Conservation (phyloP, 2,113 vertebrate species). For the Callaeas wilsoni region DNA sequence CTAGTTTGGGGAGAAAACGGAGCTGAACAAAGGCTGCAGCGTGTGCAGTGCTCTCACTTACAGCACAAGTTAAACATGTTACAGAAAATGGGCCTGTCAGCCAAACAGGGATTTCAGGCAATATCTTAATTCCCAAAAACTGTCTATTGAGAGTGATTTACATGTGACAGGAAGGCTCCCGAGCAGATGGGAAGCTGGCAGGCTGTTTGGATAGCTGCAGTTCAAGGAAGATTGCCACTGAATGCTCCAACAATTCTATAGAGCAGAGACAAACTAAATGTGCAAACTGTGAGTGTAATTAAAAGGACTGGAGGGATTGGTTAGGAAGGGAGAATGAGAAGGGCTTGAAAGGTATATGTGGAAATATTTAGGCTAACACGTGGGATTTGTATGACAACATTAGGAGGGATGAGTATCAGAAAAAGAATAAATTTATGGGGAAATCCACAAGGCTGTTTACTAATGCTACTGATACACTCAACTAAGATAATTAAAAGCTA, state of each 20-base stretch:
- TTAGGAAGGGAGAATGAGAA: not conserved
- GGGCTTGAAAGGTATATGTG: not conserved
- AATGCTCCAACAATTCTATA: not conserved
- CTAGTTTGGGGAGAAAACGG: rapidly evolving
- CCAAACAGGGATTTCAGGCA: not conserved
- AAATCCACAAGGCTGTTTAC: slow-evolving; percentile 1
- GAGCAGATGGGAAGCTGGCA: slow-evolving; percentile 21
- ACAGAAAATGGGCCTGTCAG: not conserved
- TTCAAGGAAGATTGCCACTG: not conserved
- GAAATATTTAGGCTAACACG: slow-evolving; percentile 36
- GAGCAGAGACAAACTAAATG: not conserved
- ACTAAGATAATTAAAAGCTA: not conserved
- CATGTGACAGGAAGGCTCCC: not conserved
- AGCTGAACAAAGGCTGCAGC: not conserved
- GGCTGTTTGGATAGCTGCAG: not conserved
- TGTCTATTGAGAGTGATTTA: not conserved
- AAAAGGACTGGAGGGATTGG: not conserved
- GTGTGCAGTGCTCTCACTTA: not conserved
- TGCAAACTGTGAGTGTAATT: not conserved
- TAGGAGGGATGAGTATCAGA: not conserved
- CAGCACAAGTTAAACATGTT: not conserved
- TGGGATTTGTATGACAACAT: not conserved
- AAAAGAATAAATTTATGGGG: not conserved
- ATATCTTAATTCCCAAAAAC: not conserved
- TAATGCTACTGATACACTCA: not conserved